Conservation (phyloP, 1,140 invertebrate genomes). For the Drosophila ananassae region DNA sequence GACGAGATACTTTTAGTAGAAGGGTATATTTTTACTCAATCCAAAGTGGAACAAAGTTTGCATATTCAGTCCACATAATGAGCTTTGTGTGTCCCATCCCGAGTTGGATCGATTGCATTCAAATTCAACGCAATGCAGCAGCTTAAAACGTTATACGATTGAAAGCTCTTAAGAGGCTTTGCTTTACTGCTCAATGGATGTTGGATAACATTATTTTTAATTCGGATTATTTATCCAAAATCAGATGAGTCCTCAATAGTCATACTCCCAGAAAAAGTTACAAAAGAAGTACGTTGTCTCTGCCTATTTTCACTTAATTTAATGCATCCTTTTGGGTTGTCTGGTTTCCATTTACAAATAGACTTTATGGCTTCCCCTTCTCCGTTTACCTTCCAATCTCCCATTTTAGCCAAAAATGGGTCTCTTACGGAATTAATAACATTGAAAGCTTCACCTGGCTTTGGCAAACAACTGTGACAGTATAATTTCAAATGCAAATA, state of each 20-base stretch:
- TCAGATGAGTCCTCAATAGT: conserved; percentile 13
- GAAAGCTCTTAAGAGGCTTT: conserved; percentile 42
- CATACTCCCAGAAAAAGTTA: too few species aligned
- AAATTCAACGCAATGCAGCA: conserved; percentile 35
- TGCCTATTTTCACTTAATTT: conserved; percentile 14
- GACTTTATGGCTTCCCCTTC: conserved; percentile 5
- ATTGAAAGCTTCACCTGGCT: conserved; percentile 43
- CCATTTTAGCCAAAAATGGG: conserved; percentile 6
- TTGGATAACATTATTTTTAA: conserved; percentile 13
- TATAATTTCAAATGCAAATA: conserved; percentile 53
- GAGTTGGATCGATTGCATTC: conserved; percentile 31
- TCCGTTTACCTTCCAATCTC: background rate
- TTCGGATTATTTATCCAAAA: conserved; percentile 12
- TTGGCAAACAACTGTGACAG: conserved; percentile 29
- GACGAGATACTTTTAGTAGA: too few species aligned
- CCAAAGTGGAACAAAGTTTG: conserved; percentile 9
- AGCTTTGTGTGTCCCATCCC: conserved; percentile 18
- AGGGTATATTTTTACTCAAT: background rate
- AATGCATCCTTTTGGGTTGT: conserved; percentile 22
- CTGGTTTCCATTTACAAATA: conserved; percentile 35
- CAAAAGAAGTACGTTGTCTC: background rate
- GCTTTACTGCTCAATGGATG: conserved; percentile 22
- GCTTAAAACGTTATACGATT: conserved; percentile 34
- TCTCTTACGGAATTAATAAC: conserved; percentile 42
- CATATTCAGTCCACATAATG: conserved; percentile 26